Base-by-base conservation (phyloP, 2,797 vertebrate genomes). In the Rhinophrynus dorsalis region DNA sequence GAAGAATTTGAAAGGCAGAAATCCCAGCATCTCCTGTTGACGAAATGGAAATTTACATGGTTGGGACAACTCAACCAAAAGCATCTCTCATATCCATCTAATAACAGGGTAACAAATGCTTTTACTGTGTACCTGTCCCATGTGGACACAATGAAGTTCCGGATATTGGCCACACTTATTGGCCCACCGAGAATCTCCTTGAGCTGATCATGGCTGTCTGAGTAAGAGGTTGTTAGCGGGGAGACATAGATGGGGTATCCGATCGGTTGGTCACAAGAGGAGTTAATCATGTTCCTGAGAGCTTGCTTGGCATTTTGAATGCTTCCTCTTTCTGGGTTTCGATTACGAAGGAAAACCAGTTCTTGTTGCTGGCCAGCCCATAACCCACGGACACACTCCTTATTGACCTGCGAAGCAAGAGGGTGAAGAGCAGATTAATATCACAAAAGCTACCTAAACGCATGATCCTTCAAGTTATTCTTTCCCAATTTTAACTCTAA, bases 231-330 rank as follows among this genome's bases (percentile, higher is more conserved):
- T 69, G 96, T 99, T 75, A 99, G 85, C 3, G 97, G 97, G 0
- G 97, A 99, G 2, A 99, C 97, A 1, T 99, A 99, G 84, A 99
- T 99, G 0, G 97, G 97, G 67, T 99, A 99, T 35, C 97, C 97
- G 20, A 99, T 99, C 12, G 97, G 97, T 74, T 99, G 97, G 82
- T 99, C 97, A 63, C 97, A 98, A 1, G 97, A 99, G 0, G 97
- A 99, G 74, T 99, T 99, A 78, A 99, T 98, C 97, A 99, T 99
- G 84, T 99, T 99, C 13, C 97, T 88, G 52, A 99, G 90, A 24
- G 97, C 97, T 81, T 99, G 97, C 80, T 99, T 99, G 68, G 97
- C 96, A 1, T 99, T 99, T 85, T 99, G 97, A 82, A 99, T 99
- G 83, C 97, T 99, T 11, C 97, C 97, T 6, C 97, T 94, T 82